Base-by-base conservation (phyloP, 2,888 invertebrate genomes). In the Trissolcus japonicus region DNA sequence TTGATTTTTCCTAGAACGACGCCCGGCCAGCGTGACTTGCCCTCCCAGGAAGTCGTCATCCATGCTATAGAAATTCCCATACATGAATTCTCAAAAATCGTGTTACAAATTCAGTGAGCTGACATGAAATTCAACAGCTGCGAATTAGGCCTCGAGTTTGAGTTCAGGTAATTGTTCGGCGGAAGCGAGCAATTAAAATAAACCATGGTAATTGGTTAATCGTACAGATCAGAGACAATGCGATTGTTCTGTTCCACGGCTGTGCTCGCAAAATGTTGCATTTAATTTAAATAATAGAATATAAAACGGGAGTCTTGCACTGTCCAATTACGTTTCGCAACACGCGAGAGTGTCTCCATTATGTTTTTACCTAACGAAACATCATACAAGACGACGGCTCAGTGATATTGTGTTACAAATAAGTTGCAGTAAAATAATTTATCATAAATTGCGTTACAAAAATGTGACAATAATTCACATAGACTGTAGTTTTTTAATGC, bases 1-100 rank as follows among this genome's bases (percentile, higher is more conserved):
- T 95, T 94, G 90, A 96, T 96, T 92, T 96, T 96, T 87, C 95
- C 95, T 89, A 96, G 93, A 85, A 96, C 94, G 87, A 95, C 90
- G 83, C 94, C 94, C 78, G 94, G 94, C 95, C 95, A 95, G 83
- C 91, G 90, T 74, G 92, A 90, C 80, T 88, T 89, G 78, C 90
- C 89, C 82, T 91, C 91, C 80, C 91, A 90, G 46, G 90, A 89
- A 61, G 89, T 86, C 65, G 88, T 87, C 86, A 90, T 89, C 86
- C 89, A 89, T 57, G 90, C 91, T 84, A 71, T 48, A 35, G 35
- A 35, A 35, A 35, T 7, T 11, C 35, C 35, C 35, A 35, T 35
- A 35, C 35, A 6, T 35, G 35, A 35, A 35, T 35, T 35, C 35
- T 35, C 35, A 1, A 35, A 35, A 11, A 11, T 46, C 14, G 16